Evolutionary conservation across 2,888 invertebrate genomes (phyloP), one percentile per base, ranked within the genome.

Genomic region (Macaria liturata): DNA sequence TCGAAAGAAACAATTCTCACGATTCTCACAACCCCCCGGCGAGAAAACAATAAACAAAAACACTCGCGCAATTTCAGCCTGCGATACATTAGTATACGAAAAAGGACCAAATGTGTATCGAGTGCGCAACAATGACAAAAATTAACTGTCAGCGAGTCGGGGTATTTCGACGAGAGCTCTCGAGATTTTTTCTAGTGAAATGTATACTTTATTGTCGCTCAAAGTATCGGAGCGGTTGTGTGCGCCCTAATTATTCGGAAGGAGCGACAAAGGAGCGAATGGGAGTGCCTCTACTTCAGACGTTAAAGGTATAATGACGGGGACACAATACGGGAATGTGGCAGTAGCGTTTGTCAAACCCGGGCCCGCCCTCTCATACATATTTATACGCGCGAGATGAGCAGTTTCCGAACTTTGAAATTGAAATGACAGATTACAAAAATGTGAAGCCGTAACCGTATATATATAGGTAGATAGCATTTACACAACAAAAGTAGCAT

Each of bases 201-300:
- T 86, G 84, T 90, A 91, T 87, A 91, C 91, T 86, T 84, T 86
- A 85, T 80, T 78, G 78, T 76, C 72, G 68, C 69, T 77, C 66
- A 71, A 78, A 77, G 78, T 74, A 75, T 75, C 71, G 66, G 67
- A 70, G 66, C 72, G 66, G 80, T 83, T 79, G 54, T 80, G 73
- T 79, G 80, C 77, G 83, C 72, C 82, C 83, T 89, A 91, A 91
- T 90, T 90, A 91, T 91, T 88, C 88, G 88, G 88, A 88, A 88
- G 84, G 80, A 83, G 82, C 85, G 72, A 89, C 89, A 89, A 89
- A 85, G 75, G 78, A 79, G 72, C 74, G 74, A 81, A 82, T 83
- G 83, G 86, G 84, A 84, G 88, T 85, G 82, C 77, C 78, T 68
- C 77, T 81, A 80, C 84, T 86, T 81, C 76, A 82, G 79, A 78